Conservation (phyloP, 2,888 invertebrate genomes). For the Himalopsyche japonica region DNA sequence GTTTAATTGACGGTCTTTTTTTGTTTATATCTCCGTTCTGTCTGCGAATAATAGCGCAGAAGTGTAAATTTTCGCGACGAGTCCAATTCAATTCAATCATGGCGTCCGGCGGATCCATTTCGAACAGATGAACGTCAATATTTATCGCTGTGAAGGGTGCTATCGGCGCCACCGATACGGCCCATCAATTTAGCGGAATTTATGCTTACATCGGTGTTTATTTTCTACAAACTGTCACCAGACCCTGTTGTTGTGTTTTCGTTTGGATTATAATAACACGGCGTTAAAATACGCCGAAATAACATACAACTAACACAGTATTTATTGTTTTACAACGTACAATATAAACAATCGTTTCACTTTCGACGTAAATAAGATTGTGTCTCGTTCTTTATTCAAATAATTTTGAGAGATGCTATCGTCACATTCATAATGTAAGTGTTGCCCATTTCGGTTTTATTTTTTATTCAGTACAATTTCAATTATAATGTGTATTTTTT, state of each 20-base stretch:
- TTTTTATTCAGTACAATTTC: too few species aligned
- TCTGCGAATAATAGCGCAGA: not conserved
- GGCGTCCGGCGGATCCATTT: not conserved
- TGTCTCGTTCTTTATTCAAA: not conserved
- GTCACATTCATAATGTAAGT: not conserved
- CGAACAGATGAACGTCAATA: not conserved
- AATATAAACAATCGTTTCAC: too few species aligned
- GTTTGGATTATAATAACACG: not conserved
- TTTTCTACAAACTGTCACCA: not conserved
- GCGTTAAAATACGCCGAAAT: not conserved
- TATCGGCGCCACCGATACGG: not conserved
- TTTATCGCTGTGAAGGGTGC: not conserved
- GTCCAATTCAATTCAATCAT: not conserved
- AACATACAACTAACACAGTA: too few species aligned
- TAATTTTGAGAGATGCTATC: not conserved
- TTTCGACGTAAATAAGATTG: not conserved
- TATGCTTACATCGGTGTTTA: not conserved
- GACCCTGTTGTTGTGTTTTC: not conserved
- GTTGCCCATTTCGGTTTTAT: not conserved
- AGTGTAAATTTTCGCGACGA: not conserved
- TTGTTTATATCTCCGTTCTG: constrained; percentile 17
- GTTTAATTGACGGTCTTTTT: not conserved
- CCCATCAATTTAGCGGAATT: not conserved
- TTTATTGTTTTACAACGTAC: too few species aligned
- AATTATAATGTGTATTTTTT: too few species aligned